Evolutionary conservation across 2,888 invertebrate species (phyloP), one percentile per base, ranked within the genome.

Genomic region (Agrochola litura): DNA sequence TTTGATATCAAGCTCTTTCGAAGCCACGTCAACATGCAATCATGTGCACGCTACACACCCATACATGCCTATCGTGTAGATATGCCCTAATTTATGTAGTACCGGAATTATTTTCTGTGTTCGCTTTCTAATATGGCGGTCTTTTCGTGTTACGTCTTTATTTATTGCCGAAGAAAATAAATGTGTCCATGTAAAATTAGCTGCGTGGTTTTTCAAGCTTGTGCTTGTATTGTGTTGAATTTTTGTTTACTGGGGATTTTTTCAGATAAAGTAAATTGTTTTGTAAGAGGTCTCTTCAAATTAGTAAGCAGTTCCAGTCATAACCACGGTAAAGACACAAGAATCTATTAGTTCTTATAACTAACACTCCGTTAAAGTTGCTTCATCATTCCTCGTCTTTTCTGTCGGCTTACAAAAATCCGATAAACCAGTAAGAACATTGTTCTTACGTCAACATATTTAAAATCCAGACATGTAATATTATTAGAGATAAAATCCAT

Each of bases 1-100:
- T 95, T 95, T 94, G 95, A 93, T 92, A 92, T 91, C 90, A 90
- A 87, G 88, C 90, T 89, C 88, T 93, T 90, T 92, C 90, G 90
- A 87, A 91, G 92, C 91, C 92, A 91, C 84, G 89, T 85, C 89
- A 87, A 88, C 88, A 81, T 86, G 87, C 88, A 90, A 92, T 93
- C 92, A 92, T 87, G 91, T 89, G 87, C 92, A 92, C 88, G 89
- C 87, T 86, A 86, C 83, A 88, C 72, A 73, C 69, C 70, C 86
- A 83, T 79, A 86, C 74, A 69, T 61, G 85, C 72, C 85, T 82
- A 82, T 82, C 86, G 78, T 75, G 79, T 78, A 78, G 75, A 69
- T 87, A 76, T 75, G 80, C 70, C 66, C 67, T 87, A 90, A 91
- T 89, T 86, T 76, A 85, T 84, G 72, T 79, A 76, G 67, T 63